Evolutionary conservation across 2,888 invertebrate species (phyloP).

Genomic region (Sesia apiformis): DNA sequence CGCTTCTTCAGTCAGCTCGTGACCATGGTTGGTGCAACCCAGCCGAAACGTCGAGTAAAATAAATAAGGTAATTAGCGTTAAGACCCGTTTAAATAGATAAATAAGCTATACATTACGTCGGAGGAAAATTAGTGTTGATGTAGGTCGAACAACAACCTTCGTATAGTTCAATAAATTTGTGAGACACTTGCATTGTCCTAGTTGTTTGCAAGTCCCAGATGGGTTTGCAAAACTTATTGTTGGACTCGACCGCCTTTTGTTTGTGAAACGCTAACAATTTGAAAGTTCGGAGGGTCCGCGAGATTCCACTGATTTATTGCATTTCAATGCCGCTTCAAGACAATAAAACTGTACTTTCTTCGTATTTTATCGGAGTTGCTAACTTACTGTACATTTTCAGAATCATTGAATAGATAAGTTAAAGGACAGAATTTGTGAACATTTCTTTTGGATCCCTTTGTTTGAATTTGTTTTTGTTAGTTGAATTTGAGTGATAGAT

Average conservation of each 20-base stretch:
- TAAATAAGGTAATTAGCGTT: too few species aligned
- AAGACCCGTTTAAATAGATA: too few species aligned
- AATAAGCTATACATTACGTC: constrained; percentile 36
- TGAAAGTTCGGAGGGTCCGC: constrained; percentile 12
- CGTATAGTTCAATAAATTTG: constrained; percentile 40
- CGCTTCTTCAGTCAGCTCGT: too few species aligned
- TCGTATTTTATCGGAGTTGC: too few species aligned
- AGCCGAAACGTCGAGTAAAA: not conserved
- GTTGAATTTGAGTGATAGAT: too few species aligned
- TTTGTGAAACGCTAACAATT: constrained; percentile 28
- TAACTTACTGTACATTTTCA: too few species aligned
- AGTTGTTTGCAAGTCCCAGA: constrained; percentile 38
- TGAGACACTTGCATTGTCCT: constrained; percentile 30
- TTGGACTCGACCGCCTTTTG: constrained; percentile 32
- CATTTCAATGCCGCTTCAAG: not conserved
- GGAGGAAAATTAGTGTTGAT: constrained; percentile 45
- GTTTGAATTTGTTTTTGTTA: too few species aligned
- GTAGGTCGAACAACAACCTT: constrained; percentile 33
- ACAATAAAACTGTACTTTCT: not conserved
- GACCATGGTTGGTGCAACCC: too few species aligned
- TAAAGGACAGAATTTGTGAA: too few species aligned
- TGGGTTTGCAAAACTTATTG: constrained; percentile 32
- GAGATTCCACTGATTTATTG: not conserved
- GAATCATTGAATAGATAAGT: too few species aligned
- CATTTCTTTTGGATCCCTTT: too few species aligned